phyloP scores from a whole-genome alignment of 2,888 invertebrate genomes.

The Cheiracanthium punctorium region DNA sequence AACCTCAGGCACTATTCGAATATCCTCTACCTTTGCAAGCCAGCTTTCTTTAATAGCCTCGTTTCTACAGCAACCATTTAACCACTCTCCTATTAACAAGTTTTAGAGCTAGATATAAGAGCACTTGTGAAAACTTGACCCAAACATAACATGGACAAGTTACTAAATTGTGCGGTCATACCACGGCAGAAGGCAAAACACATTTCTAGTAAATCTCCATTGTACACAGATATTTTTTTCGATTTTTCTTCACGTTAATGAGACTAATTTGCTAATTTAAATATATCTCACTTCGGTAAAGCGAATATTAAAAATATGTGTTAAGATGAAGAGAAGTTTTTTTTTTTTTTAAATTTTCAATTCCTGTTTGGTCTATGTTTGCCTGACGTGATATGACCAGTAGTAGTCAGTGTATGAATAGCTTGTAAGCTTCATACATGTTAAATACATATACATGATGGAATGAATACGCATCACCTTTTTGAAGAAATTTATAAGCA shows the following conservation, averaged over 20 bases:
- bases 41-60: conserved; percentile 39
- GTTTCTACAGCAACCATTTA: conserved; percentile 56
- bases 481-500: conserved; percentile 27
- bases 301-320: background rate
- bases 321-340: background rate
- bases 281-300: background rate
- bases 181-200: background rate
- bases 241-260: background rate
- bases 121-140: conserved; percentile 65
- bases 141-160: conserved; percentile 42
- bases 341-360: background rate
- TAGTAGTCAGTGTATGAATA: conserved; percentile 19
- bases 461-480: conserved; percentile 40
- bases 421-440: conserved; percentile 19
- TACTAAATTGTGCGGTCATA: conserved; percentile 43
- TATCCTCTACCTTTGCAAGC: conserved; percentile 21
- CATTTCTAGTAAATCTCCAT: too few species aligned
- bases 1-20: conserved; percentile 49
- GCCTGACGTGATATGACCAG: conserved; percentile 38
- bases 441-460: conserved; percentile 31
- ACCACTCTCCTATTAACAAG: conserved; percentile 59
- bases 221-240: background rate
- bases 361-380: too few species aligned
- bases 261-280: background rate
- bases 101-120: conserved; percentile 63